Percentiles rank a stretch among this genome's conserved stretches.
Evolutionary conservation across 2,797 vertebrate genomes (phyloP).

Genomic region (Trematomus bernacchii): DNA sequence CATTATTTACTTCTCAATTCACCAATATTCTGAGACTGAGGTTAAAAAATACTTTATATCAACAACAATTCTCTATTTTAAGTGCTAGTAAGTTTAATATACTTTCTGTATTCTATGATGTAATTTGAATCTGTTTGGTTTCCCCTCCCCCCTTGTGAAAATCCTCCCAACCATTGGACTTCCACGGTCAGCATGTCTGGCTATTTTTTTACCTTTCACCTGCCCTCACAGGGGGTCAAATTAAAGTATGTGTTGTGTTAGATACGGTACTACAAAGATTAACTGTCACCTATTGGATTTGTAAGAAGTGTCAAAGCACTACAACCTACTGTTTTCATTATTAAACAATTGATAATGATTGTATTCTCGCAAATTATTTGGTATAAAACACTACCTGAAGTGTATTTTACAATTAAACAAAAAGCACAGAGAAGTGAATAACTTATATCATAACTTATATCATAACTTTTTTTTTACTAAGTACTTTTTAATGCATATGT

Average conservation of each 20-base stretch:
- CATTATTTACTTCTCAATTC: neutral
- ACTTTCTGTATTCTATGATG: neutral
- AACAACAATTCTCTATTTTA: neutral
- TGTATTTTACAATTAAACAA: too few relatives aligned
- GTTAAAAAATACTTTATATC: neutral
- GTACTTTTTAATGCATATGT: too few relatives aligned
- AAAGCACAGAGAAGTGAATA: neutral
- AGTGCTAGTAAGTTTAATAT: neutral
- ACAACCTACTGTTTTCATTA: neutral
- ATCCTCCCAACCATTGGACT: neutral
- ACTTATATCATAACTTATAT: too few relatives aligned
- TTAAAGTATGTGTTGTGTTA: too few relatives aligned
- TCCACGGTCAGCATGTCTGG: too few relatives aligned
- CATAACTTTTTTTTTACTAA: too few relatives aligned
- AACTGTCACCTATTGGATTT: neutral
- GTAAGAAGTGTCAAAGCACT: neutral
- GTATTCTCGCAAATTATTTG: neutral
- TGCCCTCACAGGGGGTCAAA: too few relatives aligned
- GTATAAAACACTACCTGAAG: neutral
- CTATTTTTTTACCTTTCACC: too few relatives aligned
- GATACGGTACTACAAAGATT: too few relatives aligned
- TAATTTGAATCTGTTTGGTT: neutral
- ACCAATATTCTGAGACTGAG: too few relatives aligned
- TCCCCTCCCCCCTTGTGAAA: neutral
- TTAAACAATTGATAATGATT: neutral